phyloP scores from a whole-genome alignment of 2,797 vertebrate species.

The Amblyraja radiata region DNA sequence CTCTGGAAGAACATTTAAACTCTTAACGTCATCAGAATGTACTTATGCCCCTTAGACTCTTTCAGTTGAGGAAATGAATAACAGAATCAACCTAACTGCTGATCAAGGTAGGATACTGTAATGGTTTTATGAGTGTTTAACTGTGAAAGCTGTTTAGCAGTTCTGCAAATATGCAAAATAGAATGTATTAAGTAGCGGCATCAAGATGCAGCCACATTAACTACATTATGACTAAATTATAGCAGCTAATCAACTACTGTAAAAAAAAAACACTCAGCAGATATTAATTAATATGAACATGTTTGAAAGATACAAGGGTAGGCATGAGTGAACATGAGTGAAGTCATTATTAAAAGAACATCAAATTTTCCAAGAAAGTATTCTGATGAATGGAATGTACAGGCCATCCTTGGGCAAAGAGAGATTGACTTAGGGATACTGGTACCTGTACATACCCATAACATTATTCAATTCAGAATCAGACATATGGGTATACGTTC shows the following conservation, averaged over 20 bases:
- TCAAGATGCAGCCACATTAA: no score
- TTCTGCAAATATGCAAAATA: not conserved
- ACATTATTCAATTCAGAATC: no score
- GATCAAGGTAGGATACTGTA: constrained; percentile 53
- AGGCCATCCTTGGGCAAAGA: no score
- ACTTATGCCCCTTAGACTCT: not conserved
- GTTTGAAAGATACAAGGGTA: not conserved
- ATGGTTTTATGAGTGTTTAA: not conserved
- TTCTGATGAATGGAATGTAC: not conserved
- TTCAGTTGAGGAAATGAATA: constrained; percentile 49
- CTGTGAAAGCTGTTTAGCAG: constrained; percentile 40
- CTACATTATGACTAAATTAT: not conserved
- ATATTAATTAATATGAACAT: not conserved
- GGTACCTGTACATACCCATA: no score
- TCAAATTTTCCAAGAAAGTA: not conserved
- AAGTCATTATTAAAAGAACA: not conserved
- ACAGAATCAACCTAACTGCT: constrained; percentile 55
- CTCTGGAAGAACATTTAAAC: not conserved
- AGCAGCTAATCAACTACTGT: no score
- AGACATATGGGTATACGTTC: no score
- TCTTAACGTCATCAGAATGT: not conserved
- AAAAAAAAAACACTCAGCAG: no score
- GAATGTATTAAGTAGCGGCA: not conserved
- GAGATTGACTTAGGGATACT: no score
- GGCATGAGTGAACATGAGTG: not conserved